These are phyloP conservation scores for Cranoglanis bouderius DNA, from an alignment of 2,113 vertebrate genomes.

Conservation along the genomic window DNA sequence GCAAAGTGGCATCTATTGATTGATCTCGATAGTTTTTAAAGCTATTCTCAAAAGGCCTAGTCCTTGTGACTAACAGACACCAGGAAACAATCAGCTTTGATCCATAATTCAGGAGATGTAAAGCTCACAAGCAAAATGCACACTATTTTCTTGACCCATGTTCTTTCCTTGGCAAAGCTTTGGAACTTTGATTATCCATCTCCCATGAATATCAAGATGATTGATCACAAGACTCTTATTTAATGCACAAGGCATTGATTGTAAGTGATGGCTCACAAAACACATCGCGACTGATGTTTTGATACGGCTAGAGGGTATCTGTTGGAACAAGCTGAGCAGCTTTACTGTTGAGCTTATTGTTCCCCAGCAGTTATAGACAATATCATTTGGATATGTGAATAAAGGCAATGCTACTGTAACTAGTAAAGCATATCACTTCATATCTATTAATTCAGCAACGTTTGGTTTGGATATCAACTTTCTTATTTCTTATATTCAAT, in stretches of 20 bases:
- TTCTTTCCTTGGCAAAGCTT: neutral
- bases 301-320: neutral
- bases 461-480: neutral
- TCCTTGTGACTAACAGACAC: constrained; percentile 62
- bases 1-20: constrained; percentile 63
- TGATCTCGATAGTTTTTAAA: constrained; percentile 65
- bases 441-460: neutral
- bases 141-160: constrained; percentile 26
- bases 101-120: constrained; percentile 73
- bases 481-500: neutral
- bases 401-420: neutral
- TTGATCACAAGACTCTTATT: constrained; percentile 25
- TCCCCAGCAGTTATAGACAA: neutral
- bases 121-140: constrained; percentile 56
- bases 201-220: constrained; percentile 30
- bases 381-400: neutral
- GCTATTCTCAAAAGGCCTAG: constrained; percentile 54
- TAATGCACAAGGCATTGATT: constrained; percentile 3
- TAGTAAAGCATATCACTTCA: neutral
- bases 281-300: neutral
- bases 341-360: neutral
- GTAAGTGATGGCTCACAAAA: constrained; percentile 17
- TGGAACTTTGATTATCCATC: neutral
- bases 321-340: neutral
- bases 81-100: constrained; percentile 70